Evolutionary conservation across 2,113 vertebrate species (phyloP).

Genomic region (Hippocampus mohnikei): DNA sequence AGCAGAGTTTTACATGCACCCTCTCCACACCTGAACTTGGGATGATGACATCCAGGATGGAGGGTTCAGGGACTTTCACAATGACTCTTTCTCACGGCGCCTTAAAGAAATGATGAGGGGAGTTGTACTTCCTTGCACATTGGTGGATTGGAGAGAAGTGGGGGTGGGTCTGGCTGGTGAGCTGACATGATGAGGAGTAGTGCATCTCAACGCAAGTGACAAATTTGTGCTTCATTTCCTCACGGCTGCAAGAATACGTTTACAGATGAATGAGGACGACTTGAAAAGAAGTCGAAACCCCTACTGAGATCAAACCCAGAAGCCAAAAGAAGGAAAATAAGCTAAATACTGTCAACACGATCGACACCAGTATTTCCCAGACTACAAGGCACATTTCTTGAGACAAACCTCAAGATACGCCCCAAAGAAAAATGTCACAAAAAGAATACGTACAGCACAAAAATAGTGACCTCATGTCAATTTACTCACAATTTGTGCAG

Average conservation of each 20-base stretch:
- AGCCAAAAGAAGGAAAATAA: background rate
- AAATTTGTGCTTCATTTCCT: conserved; percentile 63
- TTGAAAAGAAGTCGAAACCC: background rate
- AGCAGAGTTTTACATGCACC: conserved; percentile 11
- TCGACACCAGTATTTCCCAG: background rate
- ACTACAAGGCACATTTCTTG: background rate
- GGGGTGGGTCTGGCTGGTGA: conserved; percentile 25
- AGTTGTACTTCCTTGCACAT: conserved; percentile 45
- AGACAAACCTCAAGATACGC: background rate
- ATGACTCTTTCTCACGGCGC: conserved; percentile 31
- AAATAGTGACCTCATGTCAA: no score
- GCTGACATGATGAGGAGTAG: conserved; percentile 53
- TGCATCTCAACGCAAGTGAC: conserved; percentile 59
- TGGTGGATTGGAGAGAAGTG: conserved; percentile 16
- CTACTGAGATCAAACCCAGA: background rate
- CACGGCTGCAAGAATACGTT: conserved; percentile 30
- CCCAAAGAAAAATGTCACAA: no score
- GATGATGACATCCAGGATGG: conserved; percentile 48
- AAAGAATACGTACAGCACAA: background rate
- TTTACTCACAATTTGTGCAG: no score
- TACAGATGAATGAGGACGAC: background rate
- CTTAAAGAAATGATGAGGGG: conserved; percentile 28
- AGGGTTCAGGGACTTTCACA: conserved; percentile 43
- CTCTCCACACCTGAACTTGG: background rate
- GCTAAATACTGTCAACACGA: background rate